Conservation (phyloP, 2,113 vertebrate species). For the Shinisaurus crocodilurus region DNA sequence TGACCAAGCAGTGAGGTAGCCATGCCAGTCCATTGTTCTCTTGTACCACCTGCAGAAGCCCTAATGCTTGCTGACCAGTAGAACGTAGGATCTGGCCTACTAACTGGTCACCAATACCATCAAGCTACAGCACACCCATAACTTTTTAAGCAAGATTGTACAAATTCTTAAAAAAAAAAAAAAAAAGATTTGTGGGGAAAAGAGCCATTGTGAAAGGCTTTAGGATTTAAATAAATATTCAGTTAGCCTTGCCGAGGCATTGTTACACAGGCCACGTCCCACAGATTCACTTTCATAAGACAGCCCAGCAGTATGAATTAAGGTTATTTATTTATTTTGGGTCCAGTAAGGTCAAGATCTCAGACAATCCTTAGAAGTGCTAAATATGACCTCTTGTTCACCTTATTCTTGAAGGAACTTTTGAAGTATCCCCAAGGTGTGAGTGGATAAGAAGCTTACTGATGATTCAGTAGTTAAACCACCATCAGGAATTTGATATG, state of each 20-base stretch:
- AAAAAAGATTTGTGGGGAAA: background rate
- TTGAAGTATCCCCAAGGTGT: slow-evolving; percentile 61
- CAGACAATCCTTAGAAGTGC: slow-evolving; percentile 50
- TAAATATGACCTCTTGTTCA: slow-evolving; percentile 50
- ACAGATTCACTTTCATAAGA: slow-evolving; percentile 63
- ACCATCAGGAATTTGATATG: slow-evolving; percentile 66
- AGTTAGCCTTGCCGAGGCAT: slow-evolving; percentile 15
- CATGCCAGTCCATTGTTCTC: no score
- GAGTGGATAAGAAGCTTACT: slow-evolving; percentile 63
- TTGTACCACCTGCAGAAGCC: no score
- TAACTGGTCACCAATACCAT: background rate
- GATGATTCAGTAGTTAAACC: slow-evolving; percentile 70
- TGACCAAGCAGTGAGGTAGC: background rate
- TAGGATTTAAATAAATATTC: slow-evolving; percentile 13
- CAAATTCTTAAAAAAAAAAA: background rate
- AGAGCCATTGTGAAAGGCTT: background rate
- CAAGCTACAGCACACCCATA: background rate
- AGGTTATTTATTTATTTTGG: slow-evolving; percentile 49
- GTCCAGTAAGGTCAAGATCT: slow-evolving; percentile 62
- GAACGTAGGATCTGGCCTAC: background rate
- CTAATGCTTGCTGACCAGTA: background rate
- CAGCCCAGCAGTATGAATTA: slow-evolving; percentile 41
- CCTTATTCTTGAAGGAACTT: slow-evolving; percentile 61
- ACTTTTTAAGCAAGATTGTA: background rate
- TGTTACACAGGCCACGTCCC: slow-evolving; percentile 49